Conservation (phyloP, 2,888 invertebrate species). For the Drosophila melanosoma region DNA sequence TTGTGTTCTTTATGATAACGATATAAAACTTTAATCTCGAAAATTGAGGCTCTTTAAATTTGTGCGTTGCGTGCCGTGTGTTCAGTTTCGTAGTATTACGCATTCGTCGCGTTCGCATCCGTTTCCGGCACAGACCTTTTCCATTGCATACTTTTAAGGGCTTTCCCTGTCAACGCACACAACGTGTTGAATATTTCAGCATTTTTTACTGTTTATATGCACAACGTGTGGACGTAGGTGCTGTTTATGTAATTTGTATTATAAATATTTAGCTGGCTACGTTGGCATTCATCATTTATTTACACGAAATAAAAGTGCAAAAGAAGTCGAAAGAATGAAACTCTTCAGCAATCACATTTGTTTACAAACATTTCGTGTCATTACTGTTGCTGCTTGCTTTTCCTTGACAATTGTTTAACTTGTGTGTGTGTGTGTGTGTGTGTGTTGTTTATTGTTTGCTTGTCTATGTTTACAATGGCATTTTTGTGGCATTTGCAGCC, state of each 20-base stretch:
- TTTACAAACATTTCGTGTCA: slow-evolving; percentile 21
- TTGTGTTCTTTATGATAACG: background rate
- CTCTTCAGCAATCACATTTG: slow-evolving; percentile 30
- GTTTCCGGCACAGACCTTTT: slow-evolving; percentile 15
- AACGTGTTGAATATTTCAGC: slow-evolving; percentile 70
- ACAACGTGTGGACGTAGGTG: slow-evolving; percentile 13
- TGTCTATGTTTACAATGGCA: slow-evolving; percentile 33
- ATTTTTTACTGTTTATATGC: slow-evolving; percentile 59
- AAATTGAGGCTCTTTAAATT: background rate
- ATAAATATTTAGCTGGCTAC: slow-evolving; percentile 43
- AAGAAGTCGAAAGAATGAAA: slow-evolving; percentile 29
- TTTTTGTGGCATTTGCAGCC: slow-evolving; percentile 28
- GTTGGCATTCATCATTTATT: slow-evolving; percentile 60
- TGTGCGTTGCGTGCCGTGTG: background rate
- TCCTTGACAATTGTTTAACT: slow-evolving; percentile 41
- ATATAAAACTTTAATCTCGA: background rate
- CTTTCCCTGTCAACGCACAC: slow-evolving; percentile 38
- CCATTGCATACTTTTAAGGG: slow-evolving; percentile 54
- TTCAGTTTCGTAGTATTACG: slow-evolving; percentile 27
- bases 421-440: slow-evolving; percentile 21
- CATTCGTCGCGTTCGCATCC: slow-evolving; percentile 37
- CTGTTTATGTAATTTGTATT: slow-evolving; percentile 63
- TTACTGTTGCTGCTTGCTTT: slow-evolving; percentile 8
- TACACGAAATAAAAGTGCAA: slow-evolving; percentile 52
- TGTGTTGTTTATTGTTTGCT: slow-evolving; percentile 13